Conservation (phyloP, 2,888 invertebrate species). For the Trissolcus japonicus region DNA sequence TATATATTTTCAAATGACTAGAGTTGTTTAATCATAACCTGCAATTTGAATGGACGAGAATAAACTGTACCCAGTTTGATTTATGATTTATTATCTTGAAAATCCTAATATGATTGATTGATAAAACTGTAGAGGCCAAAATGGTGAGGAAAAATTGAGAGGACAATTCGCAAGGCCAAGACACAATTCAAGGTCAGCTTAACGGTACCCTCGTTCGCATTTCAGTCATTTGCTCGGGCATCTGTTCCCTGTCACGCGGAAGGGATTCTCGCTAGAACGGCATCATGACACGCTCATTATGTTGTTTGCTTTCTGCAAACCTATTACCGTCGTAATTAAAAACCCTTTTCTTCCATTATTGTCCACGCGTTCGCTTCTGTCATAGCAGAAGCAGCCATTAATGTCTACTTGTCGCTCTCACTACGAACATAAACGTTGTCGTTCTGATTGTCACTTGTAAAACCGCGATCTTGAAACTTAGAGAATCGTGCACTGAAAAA, state of each 20-base stretch:
- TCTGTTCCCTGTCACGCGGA: conserved; percentile 49
- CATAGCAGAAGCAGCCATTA: conserved; percentile 27
- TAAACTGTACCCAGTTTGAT: too few species aligned
- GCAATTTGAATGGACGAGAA: too few species aligned
- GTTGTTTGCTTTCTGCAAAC: conserved; percentile 45
- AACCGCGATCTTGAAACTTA: conserved; percentile 11
- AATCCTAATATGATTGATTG: too few species aligned
- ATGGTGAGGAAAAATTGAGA: not conserved
- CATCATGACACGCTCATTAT: conserved; percentile 44
- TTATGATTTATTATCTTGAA: too few species aligned
- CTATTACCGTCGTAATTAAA: conserved; percentile 52
- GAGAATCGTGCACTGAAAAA: too few species aligned
- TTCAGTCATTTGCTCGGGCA: conserved; percentile 50
- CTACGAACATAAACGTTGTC: conserved; percentile 22
- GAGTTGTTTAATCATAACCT: too few species aligned
- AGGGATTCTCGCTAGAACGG: conserved; percentile 34
- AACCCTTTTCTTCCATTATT: conserved; percentile 37
- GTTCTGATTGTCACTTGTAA: conserved; percentile 21
- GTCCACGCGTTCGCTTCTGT: conserved; percentile 15
- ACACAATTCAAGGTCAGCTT: conserved; percentile 49
- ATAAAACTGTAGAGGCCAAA: too few species aligned
- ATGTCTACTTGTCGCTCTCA: conserved; percentile 22
- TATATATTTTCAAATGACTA: too few species aligned
- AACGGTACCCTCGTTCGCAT: conserved; percentile 51
- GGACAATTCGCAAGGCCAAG: conserved; percentile 49